Conservation (phyloP, 2,888 invertebrate genomes). For the Mythimna albipuncta region DNA sequence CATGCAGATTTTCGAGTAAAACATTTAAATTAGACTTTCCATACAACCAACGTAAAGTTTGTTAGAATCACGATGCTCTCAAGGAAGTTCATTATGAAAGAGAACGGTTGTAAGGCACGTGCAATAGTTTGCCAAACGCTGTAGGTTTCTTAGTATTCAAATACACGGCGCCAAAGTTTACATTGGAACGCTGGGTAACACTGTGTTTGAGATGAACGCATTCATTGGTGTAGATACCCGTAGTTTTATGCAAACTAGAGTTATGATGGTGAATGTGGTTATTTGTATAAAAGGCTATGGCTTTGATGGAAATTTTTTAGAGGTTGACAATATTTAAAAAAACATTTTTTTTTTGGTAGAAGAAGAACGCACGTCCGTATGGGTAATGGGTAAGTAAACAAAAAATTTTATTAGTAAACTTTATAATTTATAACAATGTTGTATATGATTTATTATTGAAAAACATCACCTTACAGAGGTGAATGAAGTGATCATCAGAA, state of each 20-base stretch:
- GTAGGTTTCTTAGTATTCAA: conserved; percentile 28
- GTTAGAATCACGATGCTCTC: conserved; percentile 21
- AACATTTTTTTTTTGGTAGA: too few species aligned
- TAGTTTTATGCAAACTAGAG: too few species aligned
- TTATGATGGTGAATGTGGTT: background rate
- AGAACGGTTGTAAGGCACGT: conserved; percentile 33
- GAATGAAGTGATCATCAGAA: too few species aligned
- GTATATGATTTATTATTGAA: too few species aligned
- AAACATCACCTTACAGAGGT: too few species aligned
- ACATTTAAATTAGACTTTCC: conserved; percentile 40
- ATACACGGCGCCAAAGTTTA: conserved; percentile 42
- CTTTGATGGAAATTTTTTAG: too few species aligned
- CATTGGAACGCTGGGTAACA: background rate
- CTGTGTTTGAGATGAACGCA: conserved; percentile 1
- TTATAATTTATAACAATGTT: too few species aligned
- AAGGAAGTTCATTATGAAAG: conserved; percentile 39
- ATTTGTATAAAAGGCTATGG: background rate
- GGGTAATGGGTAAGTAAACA: too few species aligned
- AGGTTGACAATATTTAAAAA: too few species aligned
- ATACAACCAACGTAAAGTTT: conserved; percentile 25
- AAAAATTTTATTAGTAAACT: too few species aligned
- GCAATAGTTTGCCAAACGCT: conserved; percentile 43
- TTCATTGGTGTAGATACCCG: background rate
- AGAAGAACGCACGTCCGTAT: too few species aligned
- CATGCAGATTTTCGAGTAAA: conserved; percentile 14